A percentile compares a stretch with the other conserved stretches of the same genome.
Conservation (phyloP, 2,888 invertebrate genomes). For the Hypena proboscidalis region DNA sequence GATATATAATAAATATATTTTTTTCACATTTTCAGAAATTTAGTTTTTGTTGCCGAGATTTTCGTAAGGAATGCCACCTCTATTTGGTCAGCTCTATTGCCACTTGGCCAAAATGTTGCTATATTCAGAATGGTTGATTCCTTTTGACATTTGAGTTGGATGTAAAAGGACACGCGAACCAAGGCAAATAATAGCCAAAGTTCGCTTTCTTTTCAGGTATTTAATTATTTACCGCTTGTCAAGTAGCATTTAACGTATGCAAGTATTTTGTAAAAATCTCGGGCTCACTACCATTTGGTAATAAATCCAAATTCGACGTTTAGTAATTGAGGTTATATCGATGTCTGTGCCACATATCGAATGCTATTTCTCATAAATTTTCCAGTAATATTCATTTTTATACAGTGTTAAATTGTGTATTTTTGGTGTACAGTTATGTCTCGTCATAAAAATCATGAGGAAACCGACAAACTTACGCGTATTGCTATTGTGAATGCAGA, state of each 20-base stretch:
- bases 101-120: constrained; percentile 30
- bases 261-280: constrained; percentile 19
- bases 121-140: constrained; percentile 53
- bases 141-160: constrained; percentile 78
- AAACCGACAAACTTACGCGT: constrained; percentile 97
- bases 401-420: constrained; percentile 38
- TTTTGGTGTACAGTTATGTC: constrained; percentile 71
- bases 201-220: constrained; percentile 77
- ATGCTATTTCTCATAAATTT: constrained; percentile 46
- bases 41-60: constrained; percentile 1
- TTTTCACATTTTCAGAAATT: too few species aligned
- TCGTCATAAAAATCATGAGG: constrained; percentile 89
- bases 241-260: constrained; percentile 10
- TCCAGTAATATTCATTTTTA: constrained; percentile 28
- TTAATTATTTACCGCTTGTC: constrained; percentile 30
- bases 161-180: constrained; percentile 81
- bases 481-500: constrained; percentile 99
- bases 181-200: constrained; percentile 75
- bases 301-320: constrained; percentile 42
- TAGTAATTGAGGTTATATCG: constrained; percentile 72
- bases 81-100: too few species aligned
- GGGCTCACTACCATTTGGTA: constrained; percentile 20
- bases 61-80: too few species aligned
- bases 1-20: too few species aligned
- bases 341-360: constrained; percentile 71